These are phyloP conservation scores for Rhinichthys klamathensis DNA, from an alignment of 2,113 vertebrate species.

Conservation along the genomic window DNA sequence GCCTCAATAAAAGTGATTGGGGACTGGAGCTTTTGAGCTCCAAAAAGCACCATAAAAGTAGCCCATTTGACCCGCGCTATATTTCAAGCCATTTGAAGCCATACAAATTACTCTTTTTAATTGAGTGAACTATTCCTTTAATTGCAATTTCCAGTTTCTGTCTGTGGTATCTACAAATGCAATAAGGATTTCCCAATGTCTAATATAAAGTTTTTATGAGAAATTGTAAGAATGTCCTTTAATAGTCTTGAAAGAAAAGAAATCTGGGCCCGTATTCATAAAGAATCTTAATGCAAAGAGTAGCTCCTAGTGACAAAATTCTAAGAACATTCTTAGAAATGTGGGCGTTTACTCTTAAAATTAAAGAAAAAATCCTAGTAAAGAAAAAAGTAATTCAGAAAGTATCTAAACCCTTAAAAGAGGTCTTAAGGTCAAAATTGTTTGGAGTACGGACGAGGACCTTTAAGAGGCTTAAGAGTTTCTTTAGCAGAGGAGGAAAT, in stretches of 20 bases:
- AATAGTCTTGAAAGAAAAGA: background rate
- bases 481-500: too few species aligned
- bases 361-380: too few species aligned
- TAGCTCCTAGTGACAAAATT: too few species aligned
- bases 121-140: constrained; percentile 9
- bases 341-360: too few species aligned
- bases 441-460: too few species aligned
- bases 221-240: background rate
- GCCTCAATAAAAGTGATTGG: background rate
- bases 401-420: too few species aligned
- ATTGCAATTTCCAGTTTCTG: background rate
- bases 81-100: background rate
- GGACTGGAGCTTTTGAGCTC: background rate
- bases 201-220: background rate
- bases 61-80: background rate
- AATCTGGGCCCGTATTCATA: too few species aligned
- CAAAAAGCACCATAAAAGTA: background rate
- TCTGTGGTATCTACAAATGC: background rate
- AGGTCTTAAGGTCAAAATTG: too few species aligned
- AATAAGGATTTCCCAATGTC: background rate
- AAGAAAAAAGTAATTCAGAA: too few species aligned
- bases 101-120: background rate
- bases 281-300: too few species aligned
- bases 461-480: too few species aligned
- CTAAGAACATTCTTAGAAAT: too few species aligned